phyloP scores from a whole-genome alignment of 2,113 vertebrate genomes.

The Mesoclemmys tuberculata region DNA sequence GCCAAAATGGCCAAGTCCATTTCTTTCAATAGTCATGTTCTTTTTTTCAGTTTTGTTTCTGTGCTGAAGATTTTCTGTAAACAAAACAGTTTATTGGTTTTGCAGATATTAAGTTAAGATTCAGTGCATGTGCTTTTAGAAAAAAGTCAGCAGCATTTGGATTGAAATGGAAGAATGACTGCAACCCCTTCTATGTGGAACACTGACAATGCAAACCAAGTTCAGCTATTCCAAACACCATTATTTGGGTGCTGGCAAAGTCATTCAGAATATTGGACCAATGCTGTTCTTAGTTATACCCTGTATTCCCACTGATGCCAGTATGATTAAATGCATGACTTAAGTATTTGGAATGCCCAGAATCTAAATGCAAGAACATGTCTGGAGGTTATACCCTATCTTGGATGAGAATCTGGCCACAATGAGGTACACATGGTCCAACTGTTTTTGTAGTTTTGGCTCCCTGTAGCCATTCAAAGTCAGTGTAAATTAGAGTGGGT shows the following conservation, averaged over 20 bases:
- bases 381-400: not conserved
- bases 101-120: not conserved
- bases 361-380: not conserved
- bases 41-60: not conserved
- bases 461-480: accelerated
- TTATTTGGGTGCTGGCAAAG: not conserved
- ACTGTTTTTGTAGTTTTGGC: not conserved
- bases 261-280: not conserved
- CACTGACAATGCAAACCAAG: not conserved
- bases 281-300: not conserved
- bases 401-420: not conserved
- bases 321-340: not conserved
- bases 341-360: not conserved
- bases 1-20: not conserved
- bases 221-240: not conserved
- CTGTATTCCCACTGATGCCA: too few relatives aligned
- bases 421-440: not conserved
- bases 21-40: not conserved
- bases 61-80: not conserved
- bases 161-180: not conserved
- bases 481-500: not conserved
- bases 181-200: accelerated
- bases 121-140: not conserved
- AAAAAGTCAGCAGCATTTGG: not conserved
- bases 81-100: accelerated